phyloP scores from a whole-genome alignment of 2,888 invertebrate species.

The Trichogramma evanescens region DNA sequence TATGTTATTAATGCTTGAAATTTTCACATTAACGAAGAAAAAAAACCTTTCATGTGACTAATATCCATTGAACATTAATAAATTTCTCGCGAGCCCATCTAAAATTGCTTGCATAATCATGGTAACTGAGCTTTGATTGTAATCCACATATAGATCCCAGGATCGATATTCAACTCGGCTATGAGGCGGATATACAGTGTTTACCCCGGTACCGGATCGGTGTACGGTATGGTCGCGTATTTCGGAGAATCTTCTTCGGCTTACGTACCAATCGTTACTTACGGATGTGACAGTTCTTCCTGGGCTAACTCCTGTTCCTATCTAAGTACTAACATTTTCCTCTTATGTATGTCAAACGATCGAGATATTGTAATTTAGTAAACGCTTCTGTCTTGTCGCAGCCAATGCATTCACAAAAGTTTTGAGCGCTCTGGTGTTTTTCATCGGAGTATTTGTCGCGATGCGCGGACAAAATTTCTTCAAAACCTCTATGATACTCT shows the following conservation, averaged over 20 bases:
- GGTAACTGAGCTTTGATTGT: too few relatives aligned
- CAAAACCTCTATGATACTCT: slow-evolving; percentile 56
- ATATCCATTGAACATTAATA: too few relatives aligned
- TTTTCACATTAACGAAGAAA: too few relatives aligned
- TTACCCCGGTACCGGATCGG: slow-evolving; percentile 58
- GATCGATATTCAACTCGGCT: slow-evolving; percentile 28
- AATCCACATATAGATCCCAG: slow-evolving; percentile 33
- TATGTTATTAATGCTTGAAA: too few relatives aligned
- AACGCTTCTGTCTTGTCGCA: slow-evolving; percentile 15
- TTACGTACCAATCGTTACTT: slow-evolving; percentile 63
- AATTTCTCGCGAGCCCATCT: too few relatives aligned
- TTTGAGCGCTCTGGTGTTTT: slow-evolving; percentile 50
- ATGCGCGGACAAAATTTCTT: slow-evolving; percentile 61
- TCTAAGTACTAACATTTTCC: slow-evolving; percentile 48
- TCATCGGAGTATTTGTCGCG: slow-evolving; percentile 58
- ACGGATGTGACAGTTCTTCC: slow-evolving; percentile 53
- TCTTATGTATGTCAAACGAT: background rate
- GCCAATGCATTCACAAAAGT: slow-evolving; percentile 24
- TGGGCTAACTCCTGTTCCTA: slow-evolving; percentile 46
- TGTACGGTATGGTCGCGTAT: slow-evolving; percentile 55
- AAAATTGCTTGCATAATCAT: too few relatives aligned
- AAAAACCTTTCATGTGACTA: too few relatives aligned
- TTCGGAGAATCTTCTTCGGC: slow-evolving; percentile 50
- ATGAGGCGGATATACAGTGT: slow-evolving; percentile 53
- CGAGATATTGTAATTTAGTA: too few relatives aligned